Evolutionary conservation across 2,888 invertebrate species (phyloP).

Genomic region (Lathronympha strigana): DNA sequence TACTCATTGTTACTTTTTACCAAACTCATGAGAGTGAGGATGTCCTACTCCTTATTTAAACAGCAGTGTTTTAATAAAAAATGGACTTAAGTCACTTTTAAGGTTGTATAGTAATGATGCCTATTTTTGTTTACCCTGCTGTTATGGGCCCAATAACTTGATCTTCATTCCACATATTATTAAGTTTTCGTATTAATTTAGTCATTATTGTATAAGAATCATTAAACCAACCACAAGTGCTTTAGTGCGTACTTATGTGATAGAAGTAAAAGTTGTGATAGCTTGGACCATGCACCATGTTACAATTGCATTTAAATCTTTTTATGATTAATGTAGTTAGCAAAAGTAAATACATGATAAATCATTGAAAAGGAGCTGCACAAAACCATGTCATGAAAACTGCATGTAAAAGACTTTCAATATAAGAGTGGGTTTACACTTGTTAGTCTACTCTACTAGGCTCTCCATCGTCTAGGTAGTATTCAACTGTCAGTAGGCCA

Average conservation of each 20-base stretch:
- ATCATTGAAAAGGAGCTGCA: background rate
- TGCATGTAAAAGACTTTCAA: too few species aligned
- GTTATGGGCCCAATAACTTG: constrained; percentile 54
- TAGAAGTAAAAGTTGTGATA: constrained; percentile 32
- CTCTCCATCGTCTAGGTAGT: too few species aligned
- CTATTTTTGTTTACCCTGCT: constrained; percentile 42
- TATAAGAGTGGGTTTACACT: too few species aligned
- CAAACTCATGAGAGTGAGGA: too few species aligned
- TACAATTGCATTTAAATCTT: background rate
- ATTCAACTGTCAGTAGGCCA: too few species aligned
- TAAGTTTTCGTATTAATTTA: constrained; percentile 48
- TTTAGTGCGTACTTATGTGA: constrained; percentile 38
- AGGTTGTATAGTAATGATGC: background rate
- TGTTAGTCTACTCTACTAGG: too few species aligned
- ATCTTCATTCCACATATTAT: constrained; percentile 65
- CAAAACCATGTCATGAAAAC: too few species aligned
- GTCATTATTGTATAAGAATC: constrained; percentile 52
- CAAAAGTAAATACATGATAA: background rate
- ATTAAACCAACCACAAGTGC: constrained; percentile 41
- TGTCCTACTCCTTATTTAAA: too few species aligned
- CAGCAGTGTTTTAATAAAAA: too few species aligned
- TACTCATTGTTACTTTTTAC: background rate
- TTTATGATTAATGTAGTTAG: background rate
- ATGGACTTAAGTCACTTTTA: too few species aligned
- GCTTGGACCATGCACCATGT: constrained; percentile 10